Percentiles rank a stretch among this genome's conserved stretches.
Conservation (phyloP, 2,888 invertebrate genomes). For the Gymnosoma rotundatum region DNA sequence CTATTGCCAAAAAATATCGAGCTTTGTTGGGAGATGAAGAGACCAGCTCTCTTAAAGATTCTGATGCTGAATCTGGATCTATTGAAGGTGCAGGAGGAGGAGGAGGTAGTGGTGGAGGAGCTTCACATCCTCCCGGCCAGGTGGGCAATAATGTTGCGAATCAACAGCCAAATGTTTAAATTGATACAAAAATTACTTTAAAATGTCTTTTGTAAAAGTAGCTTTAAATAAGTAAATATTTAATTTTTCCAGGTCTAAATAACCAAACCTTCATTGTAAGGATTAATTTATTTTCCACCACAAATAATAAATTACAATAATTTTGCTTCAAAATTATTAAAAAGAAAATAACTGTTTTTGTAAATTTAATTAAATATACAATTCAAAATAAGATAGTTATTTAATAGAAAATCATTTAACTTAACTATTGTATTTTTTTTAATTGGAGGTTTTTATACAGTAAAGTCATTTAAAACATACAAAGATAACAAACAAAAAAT, state of each 20-base stretch:
- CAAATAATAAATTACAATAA: background rate
- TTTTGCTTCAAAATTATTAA: no score
- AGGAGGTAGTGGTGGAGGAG: slow-evolving; percentile 72
- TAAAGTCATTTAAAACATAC: slow-evolving; percentile 39
- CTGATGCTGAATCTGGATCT: slow-evolving; percentile 81
- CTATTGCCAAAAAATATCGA: slow-evolving; percentile 93
- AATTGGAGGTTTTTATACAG: slow-evolving; percentile 34
- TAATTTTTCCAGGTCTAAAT: slow-evolving; percentile 68
- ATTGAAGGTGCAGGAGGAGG: slow-evolving; percentile 76
- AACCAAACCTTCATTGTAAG: slow-evolving; percentile 42
- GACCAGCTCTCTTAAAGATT: slow-evolving; percentile 81
- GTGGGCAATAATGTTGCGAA: slow-evolving; percentile 79
- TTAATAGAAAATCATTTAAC: slow-evolving; percentile 7
- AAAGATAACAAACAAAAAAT: slow-evolving; percentile 53
- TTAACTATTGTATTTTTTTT: background rate
- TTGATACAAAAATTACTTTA: slow-evolving; percentile 9
- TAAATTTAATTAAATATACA: slow-evolving; percentile 36
- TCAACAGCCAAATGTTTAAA: slow-evolving; percentile 66
- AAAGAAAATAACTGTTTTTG: slow-evolving; percentile 23
- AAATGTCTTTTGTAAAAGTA: background rate
- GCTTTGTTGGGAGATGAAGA: slow-evolving; percentile 88
- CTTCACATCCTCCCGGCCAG: slow-evolving; percentile 77
- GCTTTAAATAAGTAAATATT: slow-evolving; percentile 30
- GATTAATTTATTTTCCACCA: background rate
- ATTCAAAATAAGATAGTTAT: slow-evolving; percentile 37